Evolutionary conservation across 2,797 vertebrate genomes (phyloP).

Genomic region (Pipistrellus pygmaeus): DNA sequence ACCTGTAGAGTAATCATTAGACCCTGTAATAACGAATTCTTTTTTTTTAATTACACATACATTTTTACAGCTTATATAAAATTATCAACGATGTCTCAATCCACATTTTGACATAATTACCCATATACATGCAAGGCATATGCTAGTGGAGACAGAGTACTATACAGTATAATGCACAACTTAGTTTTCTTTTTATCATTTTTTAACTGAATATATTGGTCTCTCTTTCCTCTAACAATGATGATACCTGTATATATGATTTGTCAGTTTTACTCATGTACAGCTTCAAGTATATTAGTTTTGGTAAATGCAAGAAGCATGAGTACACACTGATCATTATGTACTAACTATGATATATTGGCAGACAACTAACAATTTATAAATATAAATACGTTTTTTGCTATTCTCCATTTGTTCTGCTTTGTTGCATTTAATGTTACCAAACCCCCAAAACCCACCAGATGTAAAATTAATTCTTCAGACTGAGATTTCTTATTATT

Average conservation of each 20-base stretch:
- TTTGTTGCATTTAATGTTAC: background rate
- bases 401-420: background rate
- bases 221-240: background rate
- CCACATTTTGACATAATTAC: background rate
- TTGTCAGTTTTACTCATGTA: background rate
- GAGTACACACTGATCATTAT: background rate
- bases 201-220: background rate
- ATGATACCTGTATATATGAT: background rate
- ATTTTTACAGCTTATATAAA: background rate
- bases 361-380: background rate
- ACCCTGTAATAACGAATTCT: background rate
- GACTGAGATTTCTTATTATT: background rate
- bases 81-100: background rate
- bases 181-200: background rate
- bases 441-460: background rate
- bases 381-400: background rate
- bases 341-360: too few species aligned
- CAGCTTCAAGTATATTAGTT: background rate
- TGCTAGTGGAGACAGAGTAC: background rate
- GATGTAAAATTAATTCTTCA: background rate
- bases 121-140: background rate
- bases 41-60: background rate
- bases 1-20: background rate
- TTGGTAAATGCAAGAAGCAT: background rate
- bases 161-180: background rate